Conservation (phyloP, 2,888 invertebrate species). For the Andrena dorsata region DNA sequence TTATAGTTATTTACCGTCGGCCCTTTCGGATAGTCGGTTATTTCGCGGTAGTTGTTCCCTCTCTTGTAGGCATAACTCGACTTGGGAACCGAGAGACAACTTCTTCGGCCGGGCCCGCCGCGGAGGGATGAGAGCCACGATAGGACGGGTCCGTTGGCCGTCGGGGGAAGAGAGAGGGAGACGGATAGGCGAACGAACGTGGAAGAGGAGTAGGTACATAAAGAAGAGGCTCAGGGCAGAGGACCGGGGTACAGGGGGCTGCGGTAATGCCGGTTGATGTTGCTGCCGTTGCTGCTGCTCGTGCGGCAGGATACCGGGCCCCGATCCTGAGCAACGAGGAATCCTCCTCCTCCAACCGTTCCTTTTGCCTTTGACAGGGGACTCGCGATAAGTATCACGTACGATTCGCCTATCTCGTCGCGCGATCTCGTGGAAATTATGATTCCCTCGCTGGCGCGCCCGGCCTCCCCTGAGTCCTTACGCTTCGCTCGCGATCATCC, state of each 20-base stretch:
- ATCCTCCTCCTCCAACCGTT: conserved; percentile 10
- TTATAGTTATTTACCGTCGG: conserved; percentile 84
- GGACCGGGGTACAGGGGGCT: conserved; percentile 21
- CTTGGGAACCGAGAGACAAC: conserved; percentile 73
- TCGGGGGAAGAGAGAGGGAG: conserved; percentile 15
- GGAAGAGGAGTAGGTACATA: conserved; percentile 4
- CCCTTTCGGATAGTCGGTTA: conserved; percentile 81
- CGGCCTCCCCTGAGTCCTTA: neutral
- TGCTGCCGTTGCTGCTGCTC: conserved; percentile 43
- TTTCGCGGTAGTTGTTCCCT: conserved; percentile 81
- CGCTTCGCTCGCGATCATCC: neutral
- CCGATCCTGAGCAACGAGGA: conserved; percentile 57
- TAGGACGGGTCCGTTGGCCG: conserved; percentile 31
- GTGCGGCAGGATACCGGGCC: conserved; percentile 29
- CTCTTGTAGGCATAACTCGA: conserved; percentile 72
- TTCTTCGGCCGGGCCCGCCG: conserved; percentile 55
- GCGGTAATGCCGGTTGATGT: conserved; percentile 38
- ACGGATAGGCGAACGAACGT: conserved; percentile 23
- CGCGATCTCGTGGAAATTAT: conserved; percentile 72
- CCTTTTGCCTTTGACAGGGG: conserved; percentile 46
- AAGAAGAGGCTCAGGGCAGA: conserved; percentile 17
- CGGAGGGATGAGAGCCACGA: conserved; percentile 52
- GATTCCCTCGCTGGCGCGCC: conserved; percentile 53
- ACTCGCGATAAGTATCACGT: conserved; percentile 68
- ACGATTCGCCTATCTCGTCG: conserved; percentile 61